Base-by-base conservation (phyloP, 1,140 invertebrate genomes). In the Drosophila albomicans region DNA sequence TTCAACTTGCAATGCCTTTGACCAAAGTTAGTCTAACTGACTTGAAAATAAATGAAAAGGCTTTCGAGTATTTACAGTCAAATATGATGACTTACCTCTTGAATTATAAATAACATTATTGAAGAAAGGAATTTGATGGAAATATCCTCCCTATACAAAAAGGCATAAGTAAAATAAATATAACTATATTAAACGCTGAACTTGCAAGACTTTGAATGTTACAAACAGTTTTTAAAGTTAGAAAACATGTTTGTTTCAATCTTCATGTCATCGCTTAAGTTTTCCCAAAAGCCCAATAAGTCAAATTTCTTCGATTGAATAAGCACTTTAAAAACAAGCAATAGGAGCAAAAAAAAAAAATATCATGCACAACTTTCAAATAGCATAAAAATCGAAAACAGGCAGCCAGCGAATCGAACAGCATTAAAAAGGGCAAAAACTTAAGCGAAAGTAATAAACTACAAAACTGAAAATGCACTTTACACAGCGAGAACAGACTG, bases 391-490 rank as follows among this genome's bases (percentile, higher is more conserved):
- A 69, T 75, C 63, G 69, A 82, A 82, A 82, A 68, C 61, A 63
- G 61, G 38, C 67, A 54, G 25, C 56, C n/a, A 15, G 38, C 46
- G 52, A 35, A 68, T 64, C 38, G 56, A 58, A 32, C 38, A n/a
- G 32, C 45, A 79, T 59, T 65, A 66, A 86, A 86, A 72, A 63
- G 32, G 25, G 25, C 46, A 46, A 58, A 73, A 88, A 75, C 80
- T 84, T 70, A 73, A 81, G 65, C 65, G 62, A 69, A 88, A 81
- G 84, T 88, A 88, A 88, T 88, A 88, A 88, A 88, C 67, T 78
- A 78, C 67, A 52, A 64, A 87, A 62, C 79, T 80, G 74, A 59
- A 88, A 88, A 88, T 81, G 68, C 84, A 80, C 70, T 78, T 67
- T 28, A 70, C 8, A 52, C 43, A 61, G 35, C 3, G 16, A 49